Conservation (phyloP, 1,140 invertebrate genomes). For the Chelonus insularis region DNA sequence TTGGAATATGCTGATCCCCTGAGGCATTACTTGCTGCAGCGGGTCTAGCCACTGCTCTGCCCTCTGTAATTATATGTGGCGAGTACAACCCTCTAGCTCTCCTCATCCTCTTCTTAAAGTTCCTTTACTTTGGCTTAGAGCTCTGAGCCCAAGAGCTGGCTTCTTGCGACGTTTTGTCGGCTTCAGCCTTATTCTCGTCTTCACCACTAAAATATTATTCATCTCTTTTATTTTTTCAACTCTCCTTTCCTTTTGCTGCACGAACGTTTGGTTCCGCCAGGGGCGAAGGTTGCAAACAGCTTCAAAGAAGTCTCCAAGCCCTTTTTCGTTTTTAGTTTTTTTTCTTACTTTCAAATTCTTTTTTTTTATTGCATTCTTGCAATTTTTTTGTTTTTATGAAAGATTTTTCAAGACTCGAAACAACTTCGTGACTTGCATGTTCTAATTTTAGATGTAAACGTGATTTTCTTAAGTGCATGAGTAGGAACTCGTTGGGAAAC, state of each 20-base stretch:
- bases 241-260: constrained; percentile 4
- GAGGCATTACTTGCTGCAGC: constrained; percentile 43
- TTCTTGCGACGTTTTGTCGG: constrained; percentile 24
- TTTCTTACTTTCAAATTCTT: neutral
- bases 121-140: constrained; percentile 4
- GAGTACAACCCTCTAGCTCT: constrained; percentile 39
- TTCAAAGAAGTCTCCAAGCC: neutral
- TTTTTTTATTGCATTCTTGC: constrained; percentile 1
- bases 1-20: constrained; percentile 44
- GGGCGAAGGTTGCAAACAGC: constrained; percentile 31
- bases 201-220: too few relatives aligned
- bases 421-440: neutral
- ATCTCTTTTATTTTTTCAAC: too few relatives aligned
- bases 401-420: neutral
- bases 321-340: neutral
- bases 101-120: constrained; percentile 4
- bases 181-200: constrained; percentile 7
- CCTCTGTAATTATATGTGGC: constrained; percentile 48
- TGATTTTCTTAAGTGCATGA: neutral
- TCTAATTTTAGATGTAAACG: constrained; percentile 4
- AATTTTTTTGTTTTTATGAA: too few relatives aligned
- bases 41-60: constrained; percentile 49
- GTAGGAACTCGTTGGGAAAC: neutral
- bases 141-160: constrained; percentile 3
- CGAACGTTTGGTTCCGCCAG: constrained; percentile 35